phyloP scores from a whole-genome alignment of 2,797 vertebrate species.

The Falco concolor region DNA sequence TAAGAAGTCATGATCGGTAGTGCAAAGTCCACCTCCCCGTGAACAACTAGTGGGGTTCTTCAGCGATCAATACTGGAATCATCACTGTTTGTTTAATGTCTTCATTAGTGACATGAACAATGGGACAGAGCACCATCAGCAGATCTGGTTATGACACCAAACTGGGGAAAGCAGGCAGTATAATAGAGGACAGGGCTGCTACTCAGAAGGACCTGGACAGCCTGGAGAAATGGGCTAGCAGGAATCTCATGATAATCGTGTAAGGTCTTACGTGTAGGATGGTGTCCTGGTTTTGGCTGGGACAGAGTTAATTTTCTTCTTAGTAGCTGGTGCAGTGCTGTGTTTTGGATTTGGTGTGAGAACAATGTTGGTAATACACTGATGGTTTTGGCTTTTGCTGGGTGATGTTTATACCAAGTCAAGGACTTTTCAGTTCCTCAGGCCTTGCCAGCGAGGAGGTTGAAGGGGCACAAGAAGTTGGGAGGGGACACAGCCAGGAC shows the following conservation, averaged over 20 bases:
- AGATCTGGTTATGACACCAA: background rate
- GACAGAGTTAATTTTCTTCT: too few species aligned
- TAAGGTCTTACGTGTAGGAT: background rate
- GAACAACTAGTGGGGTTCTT: background rate
- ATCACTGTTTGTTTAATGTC: background rate
- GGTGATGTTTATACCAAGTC: too few species aligned
- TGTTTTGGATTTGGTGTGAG: too few species aligned
- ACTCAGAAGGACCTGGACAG: background rate
- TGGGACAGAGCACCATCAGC: background rate
- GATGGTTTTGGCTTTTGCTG: too few species aligned
- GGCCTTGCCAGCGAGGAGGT: too few species aligned
- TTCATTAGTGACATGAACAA: background rate
- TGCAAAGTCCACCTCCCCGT: background rate
- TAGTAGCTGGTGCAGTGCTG: too few species aligned
- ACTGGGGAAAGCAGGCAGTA: background rate
- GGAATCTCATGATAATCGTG: background rate
- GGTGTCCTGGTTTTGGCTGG: too few species aligned
- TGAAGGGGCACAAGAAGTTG: too few species aligned
- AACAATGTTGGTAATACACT: too few species aligned
- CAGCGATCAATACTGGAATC: background rate
- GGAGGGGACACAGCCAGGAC: too few species aligned
- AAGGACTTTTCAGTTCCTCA: too few species aligned
- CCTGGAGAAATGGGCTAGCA: background rate
- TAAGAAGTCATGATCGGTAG: background rate
- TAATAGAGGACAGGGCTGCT: background rate